Conservation (phyloP, 2,797 vertebrate genomes). For the Pitangus sulphuratus region DNA sequence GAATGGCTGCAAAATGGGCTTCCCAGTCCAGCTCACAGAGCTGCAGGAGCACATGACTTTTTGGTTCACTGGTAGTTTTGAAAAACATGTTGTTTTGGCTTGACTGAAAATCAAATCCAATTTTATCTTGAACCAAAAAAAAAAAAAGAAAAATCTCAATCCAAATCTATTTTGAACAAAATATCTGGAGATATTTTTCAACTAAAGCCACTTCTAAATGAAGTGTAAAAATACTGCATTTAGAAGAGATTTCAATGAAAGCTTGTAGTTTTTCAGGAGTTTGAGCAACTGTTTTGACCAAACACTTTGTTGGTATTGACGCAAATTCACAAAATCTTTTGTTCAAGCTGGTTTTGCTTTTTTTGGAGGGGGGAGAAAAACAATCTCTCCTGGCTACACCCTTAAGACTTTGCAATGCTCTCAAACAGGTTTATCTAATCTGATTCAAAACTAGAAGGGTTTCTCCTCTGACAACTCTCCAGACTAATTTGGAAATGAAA, state of each 20-base stretch:
- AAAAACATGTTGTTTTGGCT: constrained; percentile 1
- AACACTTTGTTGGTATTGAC: background rate
- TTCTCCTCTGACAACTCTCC: background rate
- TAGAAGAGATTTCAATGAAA: background rate
- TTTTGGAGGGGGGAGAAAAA: background rate
- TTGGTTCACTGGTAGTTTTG: background rate
- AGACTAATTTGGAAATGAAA: constrained; percentile 13
- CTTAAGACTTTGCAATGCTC: background rate
- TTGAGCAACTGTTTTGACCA: background rate
- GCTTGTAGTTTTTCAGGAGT: background rate
- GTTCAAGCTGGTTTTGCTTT: background rate
- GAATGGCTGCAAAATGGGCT: background rate
- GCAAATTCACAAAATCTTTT: background rate
- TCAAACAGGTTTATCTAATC: background rate
- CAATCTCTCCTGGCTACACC: background rate
- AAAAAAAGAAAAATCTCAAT: background rate
- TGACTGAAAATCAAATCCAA: background rate
- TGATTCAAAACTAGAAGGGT: background rate
- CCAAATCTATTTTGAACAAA: constrained; percentile 15
- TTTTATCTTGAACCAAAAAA: background rate
- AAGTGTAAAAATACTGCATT: background rate
- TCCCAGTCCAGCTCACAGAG: background rate
- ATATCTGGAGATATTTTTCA: background rate
- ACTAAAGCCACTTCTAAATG: background rate
- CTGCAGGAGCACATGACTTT: background rate